phyloP scores from a whole-genome alignment of 2,113 vertebrate genomes.

The Chaetodon trifascialis region DNA sequence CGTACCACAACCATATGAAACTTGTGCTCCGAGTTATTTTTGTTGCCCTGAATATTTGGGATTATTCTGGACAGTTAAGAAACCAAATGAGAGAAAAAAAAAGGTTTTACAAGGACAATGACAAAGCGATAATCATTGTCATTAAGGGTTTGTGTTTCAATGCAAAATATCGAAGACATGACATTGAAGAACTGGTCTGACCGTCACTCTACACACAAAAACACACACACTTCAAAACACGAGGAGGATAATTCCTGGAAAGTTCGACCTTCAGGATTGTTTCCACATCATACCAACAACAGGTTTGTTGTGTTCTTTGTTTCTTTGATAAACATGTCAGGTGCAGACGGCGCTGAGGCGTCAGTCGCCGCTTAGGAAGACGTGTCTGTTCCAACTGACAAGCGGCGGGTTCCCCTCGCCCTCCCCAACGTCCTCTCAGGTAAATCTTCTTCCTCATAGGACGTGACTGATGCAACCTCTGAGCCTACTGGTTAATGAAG shows the following conservation, averaged over 20 bases:
- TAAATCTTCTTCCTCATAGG: neutral
- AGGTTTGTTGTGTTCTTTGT: neutral
- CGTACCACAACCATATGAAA: neutral
- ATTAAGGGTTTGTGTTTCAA: neutral
- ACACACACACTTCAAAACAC: neutral
- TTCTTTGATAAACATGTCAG: conserved; percentile 10
- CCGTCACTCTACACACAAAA: neutral
- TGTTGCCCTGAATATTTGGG: neutral
- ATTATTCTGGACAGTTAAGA: neutral
- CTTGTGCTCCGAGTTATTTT: neutral
- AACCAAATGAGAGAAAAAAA: neutral
- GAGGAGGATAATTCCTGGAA: neutral
- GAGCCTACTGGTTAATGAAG: neutral
- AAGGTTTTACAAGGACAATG: too few species aligned
- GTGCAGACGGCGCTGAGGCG: neutral
- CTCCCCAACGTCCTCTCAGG: neutral
- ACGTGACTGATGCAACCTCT: neutral
- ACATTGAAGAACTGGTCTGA: neutral
- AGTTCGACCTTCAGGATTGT: neutral
- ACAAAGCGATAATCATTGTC: neutral
- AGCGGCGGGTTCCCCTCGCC: neutral
- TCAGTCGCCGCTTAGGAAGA: neutral
- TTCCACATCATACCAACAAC: neutral
- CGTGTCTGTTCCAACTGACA: neutral
- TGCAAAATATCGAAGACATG: neutral